phyloP scores from a whole-genome alignment of 2,888 invertebrate genomes.

The Ligdia adustata region DNA sequence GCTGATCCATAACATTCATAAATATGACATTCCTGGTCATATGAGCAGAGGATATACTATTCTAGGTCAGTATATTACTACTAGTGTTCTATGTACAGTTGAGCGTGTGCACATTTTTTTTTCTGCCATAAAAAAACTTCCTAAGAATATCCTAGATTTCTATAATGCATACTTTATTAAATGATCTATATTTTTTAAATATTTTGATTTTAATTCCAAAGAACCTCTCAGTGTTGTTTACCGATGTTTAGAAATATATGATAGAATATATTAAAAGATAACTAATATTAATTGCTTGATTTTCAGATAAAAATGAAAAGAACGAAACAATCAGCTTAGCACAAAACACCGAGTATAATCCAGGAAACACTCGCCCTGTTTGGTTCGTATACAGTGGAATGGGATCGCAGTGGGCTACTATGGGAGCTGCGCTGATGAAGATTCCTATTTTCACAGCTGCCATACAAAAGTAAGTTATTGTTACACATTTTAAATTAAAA shows the following conservation, averaged over 20 bases:
- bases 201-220: too few relatives aligned
- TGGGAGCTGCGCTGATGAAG: slow-evolving; percentile 84
- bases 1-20: slow-evolving; percentile 71
- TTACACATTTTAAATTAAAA: too few relatives aligned
- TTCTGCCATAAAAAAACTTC: too few relatives aligned
- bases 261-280: too few relatives aligned
- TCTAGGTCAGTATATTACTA: slow-evolving; percentile 47
- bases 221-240: too few relatives aligned
- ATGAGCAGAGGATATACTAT: slow-evolving; percentile 86
- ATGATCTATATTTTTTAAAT: too few relatives aligned
- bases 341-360: slow-evolving; percentile 81
- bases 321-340: slow-evolving; percentile 55
- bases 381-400: slow-evolving; percentile 88
- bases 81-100: too few relatives aligned
- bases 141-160: too few relatives aligned
- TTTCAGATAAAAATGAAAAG: slow-evolving; percentile 44
- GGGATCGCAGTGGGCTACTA: slow-evolving; percentile 87
- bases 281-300: too few relatives aligned
- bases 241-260: too few relatives aligned
- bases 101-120: too few relatives aligned
- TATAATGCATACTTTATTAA: too few relatives aligned
- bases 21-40: slow-evolving; percentile 78
- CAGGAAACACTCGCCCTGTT: slow-evolving; percentile 65
- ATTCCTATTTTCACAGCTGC: slow-evolving; percentile 81
- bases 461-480: slow-evolving; percentile 72